Percentiles rank a stretch among this genome's conserved stretches.
Conservation (phyloP, 2,797 vertebrate genomes). For the Microchirus variegatus region DNA sequence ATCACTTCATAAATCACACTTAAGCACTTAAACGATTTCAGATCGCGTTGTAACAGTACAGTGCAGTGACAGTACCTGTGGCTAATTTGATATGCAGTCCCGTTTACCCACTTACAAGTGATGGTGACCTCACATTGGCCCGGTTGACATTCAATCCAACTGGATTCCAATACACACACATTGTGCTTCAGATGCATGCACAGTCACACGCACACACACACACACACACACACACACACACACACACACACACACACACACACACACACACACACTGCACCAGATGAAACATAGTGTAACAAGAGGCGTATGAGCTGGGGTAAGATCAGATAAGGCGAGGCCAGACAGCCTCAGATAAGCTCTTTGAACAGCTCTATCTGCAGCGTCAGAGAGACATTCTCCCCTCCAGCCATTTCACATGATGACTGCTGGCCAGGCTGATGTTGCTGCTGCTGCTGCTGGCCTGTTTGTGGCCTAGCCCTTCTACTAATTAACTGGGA, state of each 20-base stretch:
- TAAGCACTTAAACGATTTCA: constrained; percentile 57
- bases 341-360: constrained; percentile 76
- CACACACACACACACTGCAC: constrained; percentile 26
- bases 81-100: constrained; percentile 43
- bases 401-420: constrained; percentile 74
- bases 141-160: constrained; percentile 61
- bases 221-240: not conserved
- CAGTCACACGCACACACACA: not conserved
- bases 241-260: constrained; percentile 14
- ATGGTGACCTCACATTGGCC: constrained; percentile 64
- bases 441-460: constrained; percentile 27
- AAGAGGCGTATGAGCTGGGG: constrained; percentile 72
- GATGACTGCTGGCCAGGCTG: constrained; percentile 58
- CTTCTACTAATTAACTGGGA: constrained; percentile 78
- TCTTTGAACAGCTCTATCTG: constrained; percentile 81
- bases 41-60: constrained; percentile 40
- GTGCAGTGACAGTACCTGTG: constrained; percentile 57
- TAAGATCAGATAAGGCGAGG: constrained; percentile 80
- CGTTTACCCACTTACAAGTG: constrained; percentile 36
- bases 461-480: constrained; percentile 67
- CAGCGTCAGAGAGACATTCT: constrained; percentile 68
- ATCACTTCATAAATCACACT: constrained; percentile 64
- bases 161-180: constrained; percentile 38
- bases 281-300: constrained; percentile 66
- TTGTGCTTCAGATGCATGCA: constrained; percentile 10